Evolutionary conservation across 2,113 vertebrate species (phyloP).

Genomic region (Boleophthalmus pectinirostris): DNA sequence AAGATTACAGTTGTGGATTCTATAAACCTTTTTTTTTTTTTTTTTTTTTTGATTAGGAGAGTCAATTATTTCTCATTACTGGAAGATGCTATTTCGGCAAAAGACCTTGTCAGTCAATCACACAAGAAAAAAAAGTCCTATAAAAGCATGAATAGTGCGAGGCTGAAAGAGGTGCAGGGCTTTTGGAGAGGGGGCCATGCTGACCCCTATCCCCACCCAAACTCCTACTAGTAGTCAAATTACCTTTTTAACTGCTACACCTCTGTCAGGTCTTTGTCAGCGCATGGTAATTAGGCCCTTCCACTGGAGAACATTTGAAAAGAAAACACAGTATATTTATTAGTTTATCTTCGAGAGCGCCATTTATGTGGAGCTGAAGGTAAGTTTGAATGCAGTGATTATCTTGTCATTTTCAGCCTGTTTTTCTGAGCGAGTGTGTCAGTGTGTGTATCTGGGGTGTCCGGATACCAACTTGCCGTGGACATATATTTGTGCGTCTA

Average conservation of each 20-base stretch:
- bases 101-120: constrained; percentile 82
- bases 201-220: constrained; percentile 72
- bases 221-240: constrained; percentile 78
- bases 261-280: constrained; percentile 80
- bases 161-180: constrained; percentile 27
- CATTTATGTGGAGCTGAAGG: constrained; percentile 76
- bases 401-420: constrained; percentile 79
- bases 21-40: constrained; percentile 67
- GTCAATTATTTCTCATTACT: constrained; percentile 81
- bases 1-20: constrained; percentile 78
- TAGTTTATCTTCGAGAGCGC: constrained; percentile 76
- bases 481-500: constrained; percentile 39
- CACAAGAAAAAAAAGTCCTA: constrained; percentile 64
- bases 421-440: constrained; percentile 47
- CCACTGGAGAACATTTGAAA: constrained; percentile 71
- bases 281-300: constrained; percentile 77
- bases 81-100: constrained; percentile 80
- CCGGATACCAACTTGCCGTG: constrained; percentile 33
- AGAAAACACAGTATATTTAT: constrained; percentile 84
- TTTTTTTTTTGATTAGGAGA: constrained; percentile 68
- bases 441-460: constrained; percentile 26
- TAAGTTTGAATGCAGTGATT: constrained; percentile 82
- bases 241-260: constrained; percentile 83
- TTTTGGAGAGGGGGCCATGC: constrained; percentile 33
- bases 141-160: constrained; percentile 71